Percentiles rank a stretch among this genome's conserved stretches.
Conservation (phyloP, 2,888 invertebrate species). For the Heliconius erato region DNA sequence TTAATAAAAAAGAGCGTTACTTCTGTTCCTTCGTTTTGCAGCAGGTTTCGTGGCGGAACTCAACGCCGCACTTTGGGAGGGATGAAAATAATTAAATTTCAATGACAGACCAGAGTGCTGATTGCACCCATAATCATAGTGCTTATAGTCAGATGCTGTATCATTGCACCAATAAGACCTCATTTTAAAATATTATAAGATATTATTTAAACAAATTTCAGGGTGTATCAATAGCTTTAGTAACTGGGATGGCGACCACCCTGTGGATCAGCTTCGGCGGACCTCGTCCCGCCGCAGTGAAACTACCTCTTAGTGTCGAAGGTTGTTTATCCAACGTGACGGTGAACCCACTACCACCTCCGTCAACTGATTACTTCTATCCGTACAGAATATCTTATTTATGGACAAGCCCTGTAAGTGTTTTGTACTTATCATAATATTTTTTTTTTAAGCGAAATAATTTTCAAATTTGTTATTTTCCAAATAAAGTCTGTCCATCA, state of each 20-base stretch:
- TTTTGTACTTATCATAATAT: neutral
- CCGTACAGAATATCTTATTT: conserved; percentile 90
- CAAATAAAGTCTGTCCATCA: too few relatives aligned
- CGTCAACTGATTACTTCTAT: conserved; percentile 84
- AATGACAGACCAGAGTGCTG: neutral
- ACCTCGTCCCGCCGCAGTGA: conserved; percentile 88
- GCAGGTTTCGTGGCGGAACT: neutral
- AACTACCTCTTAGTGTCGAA: conserved; percentile 85
- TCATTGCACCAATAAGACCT: too few relatives aligned
- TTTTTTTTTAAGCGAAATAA: neutral
- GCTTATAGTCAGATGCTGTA: neutral
- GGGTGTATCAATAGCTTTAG: conserved; percentile 89
- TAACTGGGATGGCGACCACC: conserved; percentile 87
- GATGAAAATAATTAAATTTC: too few relatives aligned
- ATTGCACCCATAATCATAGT: neutral
- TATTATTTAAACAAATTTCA: conserved; percentile 62
- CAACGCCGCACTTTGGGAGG: neutral
- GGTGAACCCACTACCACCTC: conserved; percentile 31
- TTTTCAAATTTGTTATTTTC: too few relatives aligned
- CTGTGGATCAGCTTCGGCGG: conserved; percentile 95
- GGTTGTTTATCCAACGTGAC: conserved; percentile 83
- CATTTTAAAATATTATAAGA: neutral
- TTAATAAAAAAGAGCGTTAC: too few relatives aligned
- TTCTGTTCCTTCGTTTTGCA: too few relatives aligned
- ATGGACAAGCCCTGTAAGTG: conserved; percentile 88